These are phyloP conservation scores for Pseudobourletiella spinata DNA, from an alignment of 1,140 invertebrate species.

Conservation along the genomic window DNA sequence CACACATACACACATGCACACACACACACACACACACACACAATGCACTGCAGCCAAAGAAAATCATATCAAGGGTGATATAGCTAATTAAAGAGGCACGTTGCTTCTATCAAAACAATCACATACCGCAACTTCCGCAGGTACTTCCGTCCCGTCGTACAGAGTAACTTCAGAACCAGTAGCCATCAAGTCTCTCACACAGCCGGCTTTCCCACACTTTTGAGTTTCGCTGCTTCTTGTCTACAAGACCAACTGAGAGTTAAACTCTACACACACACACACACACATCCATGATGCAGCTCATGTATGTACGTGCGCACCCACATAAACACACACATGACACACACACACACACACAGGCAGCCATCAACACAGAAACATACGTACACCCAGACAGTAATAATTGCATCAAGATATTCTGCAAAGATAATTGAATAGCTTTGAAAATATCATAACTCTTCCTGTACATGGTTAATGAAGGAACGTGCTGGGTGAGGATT, in stretches of 20 bases:
- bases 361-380: not conserved
- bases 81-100: not conserved
- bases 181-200: not conserved
- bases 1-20: too few relatives aligned
- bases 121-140: constrained; percentile 21
- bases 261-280: too few relatives aligned
- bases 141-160: constrained; percentile 15
- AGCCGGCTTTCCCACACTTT: not conserved
- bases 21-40: too few relatives aligned
- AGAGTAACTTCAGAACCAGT: constrained; percentile 4
- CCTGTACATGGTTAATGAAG: too few relatives aligned
- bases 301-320: not conserved
- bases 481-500: too few relatives aligned
- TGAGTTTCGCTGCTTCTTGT: not conserved
- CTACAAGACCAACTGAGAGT: too few relatives aligned
- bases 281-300: not conserved
- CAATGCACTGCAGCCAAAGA: too few relatives aligned
- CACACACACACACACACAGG: not conserved
- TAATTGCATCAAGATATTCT: too few relatives aligned
- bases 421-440: too few relatives aligned
- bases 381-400: not conserved
- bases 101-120: not conserved
- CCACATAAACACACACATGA: not conserved
- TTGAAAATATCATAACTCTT: too few relatives aligned
- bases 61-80: not conserved